These are phyloP conservation scores for Perdita meconis DNA, from an alignment of 2,888 invertebrate genomes.

Conservation along the genomic window DNA sequence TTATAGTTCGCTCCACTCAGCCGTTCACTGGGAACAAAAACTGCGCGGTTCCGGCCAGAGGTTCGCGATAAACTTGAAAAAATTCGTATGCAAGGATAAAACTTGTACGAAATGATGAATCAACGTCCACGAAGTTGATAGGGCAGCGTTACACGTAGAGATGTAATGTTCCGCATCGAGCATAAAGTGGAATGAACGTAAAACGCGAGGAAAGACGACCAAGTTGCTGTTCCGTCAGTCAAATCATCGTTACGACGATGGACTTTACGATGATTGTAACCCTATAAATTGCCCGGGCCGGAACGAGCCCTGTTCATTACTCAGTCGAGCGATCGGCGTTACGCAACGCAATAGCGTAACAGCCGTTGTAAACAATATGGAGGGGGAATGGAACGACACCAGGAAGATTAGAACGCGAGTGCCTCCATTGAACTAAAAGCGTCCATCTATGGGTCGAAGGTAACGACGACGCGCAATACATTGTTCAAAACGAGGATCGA, in stretches of 20 bases:
- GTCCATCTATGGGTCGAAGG: constrained; percentile 15
- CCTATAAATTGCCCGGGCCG: neutral
- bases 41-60: neutral
- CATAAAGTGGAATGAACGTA: constrained; percentile 19
- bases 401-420: constrained; percentile 14
- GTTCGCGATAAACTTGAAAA: neutral
- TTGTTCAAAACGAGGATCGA: constrained; percentile 50
- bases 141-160: neutral
- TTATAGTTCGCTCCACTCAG: constrained; percentile 10
- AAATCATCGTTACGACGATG: constrained; percentile 25
- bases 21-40: constrained; percentile 26
- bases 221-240: constrained; percentile 1
- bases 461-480: constrained; percentile 23
- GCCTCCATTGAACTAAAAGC: neutral
- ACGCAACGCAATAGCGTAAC: constrained; percentile 21
- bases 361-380: constrained; percentile 20
- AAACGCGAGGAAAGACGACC: neutral
- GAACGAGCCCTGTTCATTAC: constrained; percentile 3
- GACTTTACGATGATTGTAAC: constrained; percentile 30
- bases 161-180: constrained; percentile 1
- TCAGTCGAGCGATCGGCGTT: constrained; percentile 4
- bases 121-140: neutral
- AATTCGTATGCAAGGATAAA: constrained; percentile 23
- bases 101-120: constrained; percentile 24
- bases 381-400: neutral